Base-by-base conservation (phyloP, 1,140 invertebrate species). In the Drosophila parabipectinata region DNA sequence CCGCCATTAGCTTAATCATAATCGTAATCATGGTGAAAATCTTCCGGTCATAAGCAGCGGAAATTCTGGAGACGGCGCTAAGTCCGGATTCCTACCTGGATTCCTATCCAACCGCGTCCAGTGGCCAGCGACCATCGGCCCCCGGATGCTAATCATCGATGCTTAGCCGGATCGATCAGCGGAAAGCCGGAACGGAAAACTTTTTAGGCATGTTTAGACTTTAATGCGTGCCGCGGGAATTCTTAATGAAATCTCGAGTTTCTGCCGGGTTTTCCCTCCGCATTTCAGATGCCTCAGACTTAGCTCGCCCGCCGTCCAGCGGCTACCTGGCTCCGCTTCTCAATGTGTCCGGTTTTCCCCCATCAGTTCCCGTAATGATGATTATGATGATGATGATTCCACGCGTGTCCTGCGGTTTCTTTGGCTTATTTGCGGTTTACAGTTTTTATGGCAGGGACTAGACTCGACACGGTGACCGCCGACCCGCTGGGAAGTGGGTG, bases 131-230 rank as follows among this genome's bases (percentile, higher is more conserved):
- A 3, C 18, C 41, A 45, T 18, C 41, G 14, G 15, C 28, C 45
- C 61, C 78, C 79, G 82, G 81, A 87, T 87, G 82, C 81, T 87
- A 85, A 88, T 83, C 83, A 88, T 79, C 68, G 45, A 77, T 59
- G 75, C 79, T 78, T 72, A 88, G 71, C 61, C 53, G 28, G 61
- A 24, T 53, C 58, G 68, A 77, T 75, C 66, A 61, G 51, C 53
- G 21, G 14, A 32, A 56, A 47, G 72, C 56, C 61, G 62, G 41
- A 44, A 9, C 67, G 73, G 62, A 68, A 79, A 87, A 87, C 69
- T 87, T 78, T 74, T 85, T 89, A 89, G 83, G 83, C 84, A 88
- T 88, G 83, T 89, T 88, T 88, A 88, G 83, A 88, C 84, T 88
- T 88, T 88, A 88, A 88, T 88, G 45, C 79, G 68, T 79, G 76